Evolutionary conservation across 2,888 invertebrate genomes (phyloP), one percentile per base, ranked within the genome.

Genomic region (Rotaria socialis): DNA sequence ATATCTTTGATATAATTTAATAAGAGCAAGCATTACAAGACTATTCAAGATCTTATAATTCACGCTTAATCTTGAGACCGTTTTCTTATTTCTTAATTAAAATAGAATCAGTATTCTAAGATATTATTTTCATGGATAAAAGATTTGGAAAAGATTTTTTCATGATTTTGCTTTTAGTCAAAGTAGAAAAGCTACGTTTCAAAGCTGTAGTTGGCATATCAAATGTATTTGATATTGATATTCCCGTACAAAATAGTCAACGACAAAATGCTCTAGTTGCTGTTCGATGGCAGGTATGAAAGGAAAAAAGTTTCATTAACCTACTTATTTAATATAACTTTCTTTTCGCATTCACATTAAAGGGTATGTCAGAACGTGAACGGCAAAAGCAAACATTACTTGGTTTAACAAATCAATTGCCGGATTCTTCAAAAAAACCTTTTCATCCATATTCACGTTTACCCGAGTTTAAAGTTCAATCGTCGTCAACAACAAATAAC

Each of bases 401-500:
- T 80, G 80, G 80, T 47, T 80, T 80, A 80, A 80, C 47, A 35
- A 24, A 80, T 19, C 80, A 80, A 80, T 80, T 80, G 24, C 47
- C 47, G 10, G 47, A 80, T 16, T 4, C 24, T 41, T 24, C 80
- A 47, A 80, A 47, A 2, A 80, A 80, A 80, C 19, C 47, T 80
- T 43, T 47, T 47, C 80, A 80, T 80, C 80, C 80, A 80, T 80
- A 47, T 80, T 80, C 80, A 3, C 80, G 80, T n/a, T 11, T 80
- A 47, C 80, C 80, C n/a, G 80, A 80, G 47, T 80, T 47, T 47
- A 80, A 80, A 80, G 80, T 80, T 80, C 80, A 80, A n/a, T 80
- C 80, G 47, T n/a, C 80, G 24, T 80, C 80, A 47, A 80, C 80
- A 80, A 47, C 80, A n/a, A 80, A 24, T 22, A 80, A 80, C 35